phyloP scores from a whole-genome alignment of 2,888 invertebrate genomes.

The Tachina lurida region DNA sequence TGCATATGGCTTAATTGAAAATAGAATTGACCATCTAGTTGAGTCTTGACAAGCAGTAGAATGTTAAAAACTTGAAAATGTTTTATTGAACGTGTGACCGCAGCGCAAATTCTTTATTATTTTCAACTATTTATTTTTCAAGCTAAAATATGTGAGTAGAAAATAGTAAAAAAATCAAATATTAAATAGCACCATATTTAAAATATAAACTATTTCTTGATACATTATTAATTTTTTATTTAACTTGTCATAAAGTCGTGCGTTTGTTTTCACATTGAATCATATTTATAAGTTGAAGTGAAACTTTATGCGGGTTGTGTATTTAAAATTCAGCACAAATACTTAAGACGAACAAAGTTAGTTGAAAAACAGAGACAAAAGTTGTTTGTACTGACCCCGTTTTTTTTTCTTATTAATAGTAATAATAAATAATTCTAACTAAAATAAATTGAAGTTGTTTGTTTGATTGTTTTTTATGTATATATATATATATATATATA shows the following conservation, averaged over 20 bases:
- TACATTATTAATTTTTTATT: background rate
- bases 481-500: too few species aligned
- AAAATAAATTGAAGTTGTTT: constrained; percentile 12
- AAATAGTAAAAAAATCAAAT: background rate
- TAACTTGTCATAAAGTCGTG: constrained; percentile 9
- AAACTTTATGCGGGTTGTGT: constrained; percentile 33
- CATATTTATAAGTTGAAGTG: background rate
- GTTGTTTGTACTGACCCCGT: constrained; percentile 63
- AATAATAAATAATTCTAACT: constrained; percentile 10
- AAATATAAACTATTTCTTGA: background rate
- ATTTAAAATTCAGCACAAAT: constrained; percentile 36
- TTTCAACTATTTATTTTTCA: background rate
- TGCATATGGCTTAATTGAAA: too few species aligned
- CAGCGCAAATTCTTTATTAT: background rate
- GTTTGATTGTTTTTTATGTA: background rate
- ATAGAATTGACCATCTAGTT: too few species aligned
- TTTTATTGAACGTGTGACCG: too few species aligned
- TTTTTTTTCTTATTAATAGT: constrained; percentile 35
- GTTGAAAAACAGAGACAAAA: constrained; percentile 25
- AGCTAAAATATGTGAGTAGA: too few species aligned
- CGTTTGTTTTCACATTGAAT: background rate
- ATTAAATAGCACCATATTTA: background rate
- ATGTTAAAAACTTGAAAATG: too few species aligned
- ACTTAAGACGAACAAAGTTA: constrained; percentile 39
- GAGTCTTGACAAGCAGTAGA: too few species aligned